Base-by-base conservation (phyloP, 2,113 vertebrate species). In the Grus americana region DNA sequence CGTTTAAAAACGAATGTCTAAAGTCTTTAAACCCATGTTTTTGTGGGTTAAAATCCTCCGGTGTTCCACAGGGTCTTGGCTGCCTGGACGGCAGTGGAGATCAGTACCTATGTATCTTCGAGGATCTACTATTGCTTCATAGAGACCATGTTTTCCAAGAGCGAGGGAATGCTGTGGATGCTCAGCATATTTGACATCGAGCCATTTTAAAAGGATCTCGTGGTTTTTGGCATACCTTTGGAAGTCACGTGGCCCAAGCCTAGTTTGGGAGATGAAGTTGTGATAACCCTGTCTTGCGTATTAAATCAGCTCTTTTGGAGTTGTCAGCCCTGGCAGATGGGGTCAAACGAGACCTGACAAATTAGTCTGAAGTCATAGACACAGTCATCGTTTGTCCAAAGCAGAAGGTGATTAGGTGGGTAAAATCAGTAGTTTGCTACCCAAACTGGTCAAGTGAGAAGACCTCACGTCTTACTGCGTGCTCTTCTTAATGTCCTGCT, bases 231-330 rank as follows among this genome's bases (percentile, higher is more conserved):
- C 50, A 32, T 62, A 58, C 24, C 27, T 79, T 49, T 16, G 61
- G 50, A 84, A 92, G 20, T 75, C 73, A 59, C 24, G 68, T 58
- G 68, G 73, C 73, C 74, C 47, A 34, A 47, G 52, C 67, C 63
- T 86, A 4, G 46, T 58, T 83, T 82, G 79, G 82, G 94, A 95
- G 88, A 75, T 92, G 79, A 75, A 93, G 81, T 63, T 93, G 66
- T 38, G 90, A 79, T 94, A 85, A 91, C 47, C 52, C 50, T 9
- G 20, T 40, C 80, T 85, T 7, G 0, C 62, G 6, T 40, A 55
- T 85, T 84, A 79, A 82, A 62, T 90, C 61, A 63, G 32, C 59
- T 78, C 84, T 78, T 92, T 15, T 50, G 80, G 76, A 58, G 57
- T 89, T 89, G 76, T 54, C 84, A 87, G 70, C 65, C 61, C 32